Evolutionary conservation across 1,140 invertebrate species (phyloP), one percentile per base, ranked within the genome.

Genomic region (Ceratina australensis): DNA sequence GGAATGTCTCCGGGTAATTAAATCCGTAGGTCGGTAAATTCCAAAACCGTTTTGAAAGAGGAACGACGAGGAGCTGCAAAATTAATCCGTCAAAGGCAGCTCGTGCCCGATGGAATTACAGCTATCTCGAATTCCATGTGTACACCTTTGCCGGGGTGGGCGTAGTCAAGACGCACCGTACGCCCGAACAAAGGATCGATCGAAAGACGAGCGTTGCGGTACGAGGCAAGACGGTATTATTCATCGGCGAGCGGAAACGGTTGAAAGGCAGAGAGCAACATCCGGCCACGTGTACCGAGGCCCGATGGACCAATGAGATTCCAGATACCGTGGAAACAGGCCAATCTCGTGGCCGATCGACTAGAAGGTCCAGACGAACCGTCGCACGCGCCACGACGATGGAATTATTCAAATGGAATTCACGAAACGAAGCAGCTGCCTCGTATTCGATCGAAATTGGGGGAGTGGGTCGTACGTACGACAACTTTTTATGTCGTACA

Each of bases 401-500:
- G 42, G 76, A 82, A 86, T 87, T 87, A 87, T 87, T 87, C 85
- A 87, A 87, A 87, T 87, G 72, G 78, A 85, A 87, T 87, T 86
- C 82, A 80, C 82, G 72, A 83, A 82, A 73, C 76, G 72, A 54
- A 72, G 64, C 84, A 85, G 84, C 84, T 85, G 84, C 71, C 42
- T 80, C 72, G 33, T 18, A 52, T 59, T 42, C 50, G 73, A 80
- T 78, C 78, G 20, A 67, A 81, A 85, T 81, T 78, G 71, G 79
- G 82, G 83, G 79, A 78, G 80, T 80, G 74, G 72, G 75, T 42
- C 83, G 82, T 72, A 80, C 54, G 54, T 72, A 47, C 72, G 78
- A 72, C 63, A 65, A n/a, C 73, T 80, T 83, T 84, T 83, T 80
- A 26, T 60, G 64, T 65, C 54, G 28, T 52, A 61, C 64, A 61